Percentiles rank a stretch among this genome's conserved stretches.
Evolutionary conservation across 2,888 invertebrate genomes (phyloP).

Genomic region (Lithophane socia): DNA sequence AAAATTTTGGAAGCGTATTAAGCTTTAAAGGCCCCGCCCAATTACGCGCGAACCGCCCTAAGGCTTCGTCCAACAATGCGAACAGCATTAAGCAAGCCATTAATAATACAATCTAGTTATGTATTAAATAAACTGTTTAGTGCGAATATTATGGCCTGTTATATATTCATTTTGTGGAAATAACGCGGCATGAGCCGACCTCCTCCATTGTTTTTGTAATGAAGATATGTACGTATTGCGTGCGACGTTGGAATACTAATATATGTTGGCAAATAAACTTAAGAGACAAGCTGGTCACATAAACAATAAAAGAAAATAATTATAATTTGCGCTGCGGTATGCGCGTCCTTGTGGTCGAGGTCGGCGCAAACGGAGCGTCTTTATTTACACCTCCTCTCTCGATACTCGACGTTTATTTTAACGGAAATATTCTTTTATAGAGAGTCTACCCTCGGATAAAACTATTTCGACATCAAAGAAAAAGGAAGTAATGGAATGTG

Average conservation of each 20-base stretch:
- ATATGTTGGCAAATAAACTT: slow-evolving; percentile 67
- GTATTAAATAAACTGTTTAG: slow-evolving; percentile 61
- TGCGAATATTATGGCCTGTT: slow-evolving; percentile 59
- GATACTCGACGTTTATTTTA: slow-evolving; percentile 27
- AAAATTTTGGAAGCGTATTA: slow-evolving; percentile 51
- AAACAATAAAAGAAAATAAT: slow-evolving; percentile 65
- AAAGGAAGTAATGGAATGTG: slow-evolving; percentile 22
- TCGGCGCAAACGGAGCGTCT: slow-evolving; percentile 33
- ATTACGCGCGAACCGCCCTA: slow-evolving; percentile 48
- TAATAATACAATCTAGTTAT: slow-evolving; percentile 58
- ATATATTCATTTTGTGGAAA: slow-evolving; percentile 58
- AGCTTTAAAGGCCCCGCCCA: slow-evolving; percentile 37
- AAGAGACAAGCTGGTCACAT: slow-evolving; percentile 63
- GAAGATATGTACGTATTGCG: slow-evolving; percentile 69
- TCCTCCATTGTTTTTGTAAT: slow-evolving; percentile 67
- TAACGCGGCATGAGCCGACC: slow-evolving; percentile 55
- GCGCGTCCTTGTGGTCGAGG: slow-evolving; percentile 36
- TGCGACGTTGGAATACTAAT: slow-evolving; percentile 73
- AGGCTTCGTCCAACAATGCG: slow-evolving; percentile 52
- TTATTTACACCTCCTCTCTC: slow-evolving; percentile 23
- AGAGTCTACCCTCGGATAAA: slow-evolving; percentile 5
- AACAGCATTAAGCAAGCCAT: slow-evolving; percentile 56
- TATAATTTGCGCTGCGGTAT: slow-evolving; percentile 52
- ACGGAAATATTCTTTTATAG: slow-evolving; percentile 26
- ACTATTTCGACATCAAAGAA: slow-evolving; percentile 39